Evolutionary conservation across 2,113 vertebrate species (phyloP).

Genomic region (Hiodon tergisus): DNA sequence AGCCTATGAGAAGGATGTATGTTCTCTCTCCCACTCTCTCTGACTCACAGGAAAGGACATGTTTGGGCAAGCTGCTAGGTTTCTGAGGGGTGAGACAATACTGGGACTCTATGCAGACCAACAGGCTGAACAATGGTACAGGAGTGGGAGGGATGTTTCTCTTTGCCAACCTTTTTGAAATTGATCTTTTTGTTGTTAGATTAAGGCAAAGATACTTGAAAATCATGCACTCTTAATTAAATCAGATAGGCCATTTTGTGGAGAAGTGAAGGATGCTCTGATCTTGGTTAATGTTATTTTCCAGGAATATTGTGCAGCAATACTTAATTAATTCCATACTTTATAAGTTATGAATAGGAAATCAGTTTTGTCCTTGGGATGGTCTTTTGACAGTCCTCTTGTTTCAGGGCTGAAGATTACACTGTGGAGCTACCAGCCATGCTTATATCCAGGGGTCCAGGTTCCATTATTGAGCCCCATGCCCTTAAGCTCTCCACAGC

Average conservation of each 20-base stretch:
- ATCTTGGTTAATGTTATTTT: too few species aligned
- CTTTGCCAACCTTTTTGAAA: not conserved
- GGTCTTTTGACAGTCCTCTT: not conserved
- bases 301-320: too few species aligned
- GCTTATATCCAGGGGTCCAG: conserved; percentile 61
- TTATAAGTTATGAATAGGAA: not conserved
- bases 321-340: too few species aligned
- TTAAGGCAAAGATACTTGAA: not conserved
- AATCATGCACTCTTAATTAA: not conserved
- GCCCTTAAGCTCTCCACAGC: conserved; percentile 43
- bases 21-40: conserved; percentile 14
- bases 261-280: too few species aligned
- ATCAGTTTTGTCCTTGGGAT: not conserved
- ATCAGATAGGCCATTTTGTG: not conserved
- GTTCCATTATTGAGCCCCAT: conserved; percentile 41
- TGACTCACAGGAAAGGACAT: conserved; percentile 52
- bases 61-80: conserved; percentile 68
- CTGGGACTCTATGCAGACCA: conserved; percentile 69
- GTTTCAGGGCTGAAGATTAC: conserved; percentile 67
- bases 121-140: conserved; percentile 59
- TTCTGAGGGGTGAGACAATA: conserved; percentile 64
- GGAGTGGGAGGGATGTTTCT: not conserved
- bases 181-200: too few species aligned
- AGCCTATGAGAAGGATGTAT: not conserved
- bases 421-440: conserved; percentile 65